Evolutionary conservation across 1,140 invertebrate genomes (phyloP), one percentile per base, ranked within the genome.

Genomic region (Drosophila aff.): DNA sequence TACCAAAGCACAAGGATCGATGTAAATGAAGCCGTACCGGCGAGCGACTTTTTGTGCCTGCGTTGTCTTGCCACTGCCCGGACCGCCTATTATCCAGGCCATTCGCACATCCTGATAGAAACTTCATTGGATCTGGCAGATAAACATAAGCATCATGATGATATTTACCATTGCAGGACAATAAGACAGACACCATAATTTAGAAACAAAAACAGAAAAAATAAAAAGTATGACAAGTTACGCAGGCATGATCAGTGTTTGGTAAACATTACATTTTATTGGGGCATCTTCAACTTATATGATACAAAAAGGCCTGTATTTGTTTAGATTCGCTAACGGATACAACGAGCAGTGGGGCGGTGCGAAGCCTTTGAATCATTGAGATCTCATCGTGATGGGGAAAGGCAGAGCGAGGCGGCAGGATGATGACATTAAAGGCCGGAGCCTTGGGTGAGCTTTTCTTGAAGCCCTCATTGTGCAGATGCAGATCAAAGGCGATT

Each of bases 311-410:
- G 26, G 92, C 92, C 50, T 92, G 92, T 57, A 92, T 92, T 57
- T 92, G 92, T 62, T 92, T 92, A 2, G 92, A 92, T 63, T 92
- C 90, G 66, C 91, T 91, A 41, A 92, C 84, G 40, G 83, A 86
- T 36, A 92, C 53, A 23, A 92, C 55, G 31, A 92, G 75, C 63
- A 92, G 44, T 21, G 86, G 90, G 2, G 79, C 79, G 8, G 68
- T 46, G 40, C 78, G 55, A 5, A 58, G 46, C 18, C 71, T 53
- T 33, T 84, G 76, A n/a, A 77, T 68, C 10, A 75, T 52, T 8
- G 71, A 41, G 36, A 92, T 81, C 59, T 86, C 76, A 49, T 61
- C 38, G 44, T 91, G 77, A 7, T 68, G 80, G 31, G 92, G 91
- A 80, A 92, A 89, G 11, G 52, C 15, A n/a, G 71, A 77, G 15